Evolutionary conservation across 2,888 invertebrate species (phyloP).

Genomic region (Clunio marinus): DNA sequence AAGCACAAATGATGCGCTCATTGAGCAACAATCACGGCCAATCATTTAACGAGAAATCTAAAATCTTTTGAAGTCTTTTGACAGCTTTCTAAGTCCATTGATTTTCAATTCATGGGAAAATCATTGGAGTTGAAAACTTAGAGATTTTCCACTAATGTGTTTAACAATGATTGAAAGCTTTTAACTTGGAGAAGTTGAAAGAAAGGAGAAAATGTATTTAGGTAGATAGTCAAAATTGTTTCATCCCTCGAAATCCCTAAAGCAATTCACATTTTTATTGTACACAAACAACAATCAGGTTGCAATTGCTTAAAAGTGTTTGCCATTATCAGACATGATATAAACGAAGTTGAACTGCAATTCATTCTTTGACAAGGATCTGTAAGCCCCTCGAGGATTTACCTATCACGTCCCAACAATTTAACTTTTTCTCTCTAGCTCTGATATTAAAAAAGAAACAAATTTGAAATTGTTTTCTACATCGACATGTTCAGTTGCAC

Average conservation of each 20-base stretch:
- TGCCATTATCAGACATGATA: not conserved
- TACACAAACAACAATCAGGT: constrained; percentile 4
- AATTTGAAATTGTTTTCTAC: constrained; percentile 18
- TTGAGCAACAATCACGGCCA: not conserved
- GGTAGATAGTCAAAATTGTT: not conserved
- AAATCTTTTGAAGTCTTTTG: not conserved
- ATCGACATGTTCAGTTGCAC: constrained; percentile 2
- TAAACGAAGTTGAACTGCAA: not conserved
- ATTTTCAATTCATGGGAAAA: too few relatives aligned
- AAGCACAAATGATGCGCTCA: constrained; percentile 5
- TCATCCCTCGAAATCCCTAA: constrained; percentile 23
- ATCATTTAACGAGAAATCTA: not conserved
- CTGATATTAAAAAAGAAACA: constrained; percentile 22
- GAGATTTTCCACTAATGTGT: too few relatives aligned
- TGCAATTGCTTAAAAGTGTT: constrained; percentile 12
- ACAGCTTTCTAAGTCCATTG: too few relatives aligned
- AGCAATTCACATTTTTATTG: constrained; percentile 21
- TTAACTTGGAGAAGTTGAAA: too few relatives aligned
- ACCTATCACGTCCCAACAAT: constrained; percentile 31
- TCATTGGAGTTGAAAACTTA: too few relatives aligned
- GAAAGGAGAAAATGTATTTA: too few relatives aligned
- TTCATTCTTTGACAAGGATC: not conserved
- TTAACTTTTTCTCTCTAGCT: constrained; percentile 23
- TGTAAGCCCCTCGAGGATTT: constrained; percentile 19
- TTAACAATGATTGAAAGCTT: too few relatives aligned